Conservation (phyloP, 2,888 invertebrate genomes). For the Eupsilia transversa region DNA sequence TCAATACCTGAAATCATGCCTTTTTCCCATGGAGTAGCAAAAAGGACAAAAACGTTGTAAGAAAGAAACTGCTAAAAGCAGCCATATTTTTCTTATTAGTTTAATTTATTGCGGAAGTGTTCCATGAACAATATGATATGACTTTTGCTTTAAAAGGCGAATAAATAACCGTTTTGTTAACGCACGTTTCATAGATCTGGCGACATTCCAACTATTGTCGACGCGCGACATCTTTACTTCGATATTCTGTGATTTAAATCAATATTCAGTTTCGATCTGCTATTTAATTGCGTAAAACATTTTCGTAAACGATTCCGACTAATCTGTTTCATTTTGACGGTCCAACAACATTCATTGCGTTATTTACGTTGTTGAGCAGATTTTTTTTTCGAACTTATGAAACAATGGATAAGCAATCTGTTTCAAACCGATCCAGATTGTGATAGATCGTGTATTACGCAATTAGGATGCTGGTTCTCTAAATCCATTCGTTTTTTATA, state of each 20-base stretch:
- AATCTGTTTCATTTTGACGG: too few relatives aligned
- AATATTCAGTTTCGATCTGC: neutral
- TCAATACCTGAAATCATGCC: neutral
- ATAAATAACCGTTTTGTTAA: conserved; percentile 30
- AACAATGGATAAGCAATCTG: too few relatives aligned
- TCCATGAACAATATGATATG: conserved; percentile 8
- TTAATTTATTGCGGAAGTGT: conserved; percentile 1
- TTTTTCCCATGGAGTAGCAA: neutral
- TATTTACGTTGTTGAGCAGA: too few relatives aligned
- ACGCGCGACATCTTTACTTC: neutral
- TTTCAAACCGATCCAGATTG: too few relatives aligned
- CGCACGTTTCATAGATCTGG: conserved; percentile 13
- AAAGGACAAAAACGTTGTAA: neutral
- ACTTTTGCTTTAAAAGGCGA: conserved; percentile 21
- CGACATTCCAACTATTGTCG: conserved; percentile 21
- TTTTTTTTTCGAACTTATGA: too few relatives aligned
- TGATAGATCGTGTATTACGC: too few relatives aligned
- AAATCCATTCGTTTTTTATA: neutral
- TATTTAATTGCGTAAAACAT: too few relatives aligned
- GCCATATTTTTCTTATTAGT: neutral
- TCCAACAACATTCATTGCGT: too few relatives aligned
- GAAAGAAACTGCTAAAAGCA: neutral
- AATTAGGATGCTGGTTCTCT: too few relatives aligned
- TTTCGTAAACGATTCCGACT: too few relatives aligned
- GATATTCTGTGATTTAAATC: neutral